Conservation (phyloP, 2,888 invertebrate genomes). For the Lottia scabra region DNA sequence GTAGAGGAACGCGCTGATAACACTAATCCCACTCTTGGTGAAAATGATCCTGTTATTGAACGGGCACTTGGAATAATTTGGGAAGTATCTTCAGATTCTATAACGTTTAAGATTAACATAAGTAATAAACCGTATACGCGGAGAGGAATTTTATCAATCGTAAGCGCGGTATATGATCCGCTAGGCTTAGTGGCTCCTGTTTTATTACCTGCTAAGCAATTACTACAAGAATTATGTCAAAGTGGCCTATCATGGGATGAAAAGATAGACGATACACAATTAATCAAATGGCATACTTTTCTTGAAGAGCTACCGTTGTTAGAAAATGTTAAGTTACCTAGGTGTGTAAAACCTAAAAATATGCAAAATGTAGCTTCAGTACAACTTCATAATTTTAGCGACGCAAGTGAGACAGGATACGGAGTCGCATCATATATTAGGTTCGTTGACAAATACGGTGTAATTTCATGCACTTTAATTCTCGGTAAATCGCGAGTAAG, state of each 20-base stretch:
- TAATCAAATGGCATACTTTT: background rate
- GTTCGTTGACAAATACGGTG: background rate
- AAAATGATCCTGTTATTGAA: slow-evolving; percentile 13
- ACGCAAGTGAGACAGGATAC: slow-evolving; percentile 13
- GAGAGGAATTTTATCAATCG: slow-evolving; percentile 9
- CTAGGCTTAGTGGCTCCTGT: slow-evolving; percentile 10
- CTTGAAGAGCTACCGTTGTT: background rate
- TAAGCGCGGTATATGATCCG: slow-evolving; percentile 17
- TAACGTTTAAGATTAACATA: slow-evolving; percentile 8
- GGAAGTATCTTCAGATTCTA: slow-evolving; percentile 6
- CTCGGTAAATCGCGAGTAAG: slow-evolving; percentile 10
- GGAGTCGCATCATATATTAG: slow-evolving; percentile 8
- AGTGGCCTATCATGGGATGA: slow-evolving; percentile 9
- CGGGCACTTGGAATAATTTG: slow-evolving; percentile 23
- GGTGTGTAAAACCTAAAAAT: background rate
- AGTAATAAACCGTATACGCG: background rate
- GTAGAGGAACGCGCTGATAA: slow-evolving; percentile 6
- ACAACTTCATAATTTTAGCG: slow-evolving; percentile 7
- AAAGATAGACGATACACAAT: background rate
- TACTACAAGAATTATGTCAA: slow-evolving; percentile 10
- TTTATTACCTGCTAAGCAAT: slow-evolving; percentile 3
- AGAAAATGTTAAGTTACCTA: background rate
- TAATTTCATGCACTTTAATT: slow-evolving; percentile 1
- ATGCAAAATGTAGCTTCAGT: background rate
- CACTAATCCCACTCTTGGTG: slow-evolving; percentile 9